Conservation (phyloP, 1,140 invertebrate species). For the Euborellia annulipes region DNA sequence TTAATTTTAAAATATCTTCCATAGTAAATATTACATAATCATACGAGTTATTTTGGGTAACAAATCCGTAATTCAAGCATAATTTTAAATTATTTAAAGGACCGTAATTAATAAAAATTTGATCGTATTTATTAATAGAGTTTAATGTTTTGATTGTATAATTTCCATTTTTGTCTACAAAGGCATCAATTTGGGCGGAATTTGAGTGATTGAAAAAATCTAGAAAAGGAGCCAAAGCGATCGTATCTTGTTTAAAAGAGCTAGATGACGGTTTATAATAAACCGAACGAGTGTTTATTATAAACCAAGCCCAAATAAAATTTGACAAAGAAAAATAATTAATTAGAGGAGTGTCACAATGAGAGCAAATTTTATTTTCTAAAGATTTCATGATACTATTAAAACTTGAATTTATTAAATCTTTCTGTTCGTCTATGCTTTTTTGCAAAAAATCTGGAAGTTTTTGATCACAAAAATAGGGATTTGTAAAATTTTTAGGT, state of each 20-base stretch:
- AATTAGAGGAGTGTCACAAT: conserved; percentile 26
- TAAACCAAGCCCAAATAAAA: conserved; percentile 45
- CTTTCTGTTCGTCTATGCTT: conserved; percentile 12
- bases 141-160: conserved; percentile 37
- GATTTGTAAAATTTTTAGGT: conserved; percentile 33
- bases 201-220: conserved; percentile 63
- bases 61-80: conserved; percentile 60
- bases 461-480: conserved; percentile 31
- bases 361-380: conserved; percentile 23
- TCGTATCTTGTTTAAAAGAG: conserved; percentile 32
- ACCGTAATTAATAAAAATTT: conserved; percentile 66
- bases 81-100: conserved; percentile 48
- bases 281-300: conserved; percentile 61
- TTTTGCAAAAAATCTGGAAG: conserved; percentile 22
- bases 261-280: conserved; percentile 26
- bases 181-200: conserved; percentile 32
- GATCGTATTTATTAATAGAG: conserved; percentile 32
- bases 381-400: conserved; percentile 16
- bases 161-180: conserved; percentile 28
- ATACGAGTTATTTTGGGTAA: conserved; percentile 39
- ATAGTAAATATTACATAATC: conserved; percentile 38
- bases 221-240: conserved; percentile 58
- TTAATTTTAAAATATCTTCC: conserved; percentile 27
- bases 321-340: conserved; percentile 26
- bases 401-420: conserved; percentile 18